Conservation (phyloP, 2,888 invertebrate genomes). For the Sphecodes monilicornis region DNA sequence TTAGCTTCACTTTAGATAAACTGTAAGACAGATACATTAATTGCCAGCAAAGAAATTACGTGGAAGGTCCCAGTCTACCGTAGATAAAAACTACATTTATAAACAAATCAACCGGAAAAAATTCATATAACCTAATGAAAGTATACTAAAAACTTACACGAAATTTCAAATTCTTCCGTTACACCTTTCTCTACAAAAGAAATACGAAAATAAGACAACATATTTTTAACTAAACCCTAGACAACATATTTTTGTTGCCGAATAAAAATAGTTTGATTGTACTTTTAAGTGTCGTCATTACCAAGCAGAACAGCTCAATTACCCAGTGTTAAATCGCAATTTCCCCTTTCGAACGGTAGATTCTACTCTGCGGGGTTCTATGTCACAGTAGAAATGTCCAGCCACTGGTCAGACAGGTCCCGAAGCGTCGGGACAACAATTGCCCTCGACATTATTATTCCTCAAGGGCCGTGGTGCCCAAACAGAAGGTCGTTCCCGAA, state of each 20-base stretch:
- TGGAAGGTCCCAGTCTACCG: too few species aligned
- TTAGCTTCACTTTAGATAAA: too few species aligned
- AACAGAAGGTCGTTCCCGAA: not conserved
- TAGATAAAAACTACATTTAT: too few species aligned
- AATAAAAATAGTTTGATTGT: not conserved
- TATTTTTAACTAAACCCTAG: too few species aligned
- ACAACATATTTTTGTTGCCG: too few species aligned
- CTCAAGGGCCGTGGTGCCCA: not conserved
- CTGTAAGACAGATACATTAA: too few species aligned
- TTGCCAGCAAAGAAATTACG: too few species aligned
- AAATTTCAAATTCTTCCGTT: not conserved
- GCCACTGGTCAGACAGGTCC: not conserved
- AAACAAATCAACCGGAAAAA: too few species aligned
- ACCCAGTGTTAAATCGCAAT: not conserved
- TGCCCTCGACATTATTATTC: not conserved
- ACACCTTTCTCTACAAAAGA: not conserved
- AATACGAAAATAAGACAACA: too few species aligned
- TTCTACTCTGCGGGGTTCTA: not conserved
- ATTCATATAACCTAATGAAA: not conserved
- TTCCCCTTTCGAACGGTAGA: not conserved
- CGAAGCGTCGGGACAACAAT: not conserved
- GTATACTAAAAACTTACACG: not conserved
- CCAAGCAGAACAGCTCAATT: not conserved
- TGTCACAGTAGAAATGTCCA: not conserved
- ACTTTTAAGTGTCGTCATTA: not conserved